A percentile compares a stretch with the other conserved stretches of the same genome.
Evolutionary conservation across 2,888 invertebrate genomes (phyloP).

Genomic region (Cataglyphis cursor): DNA sequence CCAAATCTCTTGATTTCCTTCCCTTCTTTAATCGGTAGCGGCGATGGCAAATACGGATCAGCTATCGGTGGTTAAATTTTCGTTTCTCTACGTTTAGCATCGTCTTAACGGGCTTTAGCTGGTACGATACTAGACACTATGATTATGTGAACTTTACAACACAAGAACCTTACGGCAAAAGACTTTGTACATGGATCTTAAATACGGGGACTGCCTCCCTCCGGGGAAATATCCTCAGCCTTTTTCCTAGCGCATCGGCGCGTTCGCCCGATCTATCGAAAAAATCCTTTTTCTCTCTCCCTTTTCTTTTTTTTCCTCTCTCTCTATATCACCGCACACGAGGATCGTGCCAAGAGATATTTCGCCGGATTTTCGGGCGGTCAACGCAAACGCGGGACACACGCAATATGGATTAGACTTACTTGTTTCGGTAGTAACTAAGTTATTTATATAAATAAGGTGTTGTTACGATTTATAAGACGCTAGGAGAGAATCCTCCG

Average conservation of each 20-base stretch:
- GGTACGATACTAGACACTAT: slow-evolving; percentile 84
- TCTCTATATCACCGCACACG: slow-evolving; percentile 11
- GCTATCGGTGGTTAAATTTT: slow-evolving; percentile 85
- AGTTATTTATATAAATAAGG: slow-evolving; percentile 85
- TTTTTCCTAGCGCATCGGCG: slow-evolving; percentile 18
- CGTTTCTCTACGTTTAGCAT: slow-evolving; percentile 82
- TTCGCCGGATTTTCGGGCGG: slow-evolving; percentile 74
- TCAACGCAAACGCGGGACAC: slow-evolving; percentile 81
- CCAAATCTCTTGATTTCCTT: not conserved
- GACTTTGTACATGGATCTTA: slow-evolving; percentile 86
- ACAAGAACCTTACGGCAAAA: slow-evolving; percentile 86
- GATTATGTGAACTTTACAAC: slow-evolving; percentile 87
- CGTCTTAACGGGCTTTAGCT: slow-evolving; percentile 84
- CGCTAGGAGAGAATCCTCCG: slow-evolving; percentile 76
- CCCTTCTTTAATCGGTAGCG: slow-evolving; percentile 70
- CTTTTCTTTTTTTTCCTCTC: not conserved
- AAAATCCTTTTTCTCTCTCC: not conserved
- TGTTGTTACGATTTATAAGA: slow-evolving; percentile 82
- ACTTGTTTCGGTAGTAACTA: slow-evolving; percentile 84
- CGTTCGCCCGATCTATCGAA: not conserved
- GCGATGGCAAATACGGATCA: slow-evolving; percentile 85
- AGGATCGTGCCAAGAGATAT: slow-evolving; percentile 67
- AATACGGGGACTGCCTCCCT: slow-evolving; percentile 74
- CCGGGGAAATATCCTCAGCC: slow-evolving; percentile 64
- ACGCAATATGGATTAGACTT: slow-evolving; percentile 84